Base-by-base conservation (phyloP, 2,797 vertebrate genomes). In the Enteromius viviparus region DNA sequence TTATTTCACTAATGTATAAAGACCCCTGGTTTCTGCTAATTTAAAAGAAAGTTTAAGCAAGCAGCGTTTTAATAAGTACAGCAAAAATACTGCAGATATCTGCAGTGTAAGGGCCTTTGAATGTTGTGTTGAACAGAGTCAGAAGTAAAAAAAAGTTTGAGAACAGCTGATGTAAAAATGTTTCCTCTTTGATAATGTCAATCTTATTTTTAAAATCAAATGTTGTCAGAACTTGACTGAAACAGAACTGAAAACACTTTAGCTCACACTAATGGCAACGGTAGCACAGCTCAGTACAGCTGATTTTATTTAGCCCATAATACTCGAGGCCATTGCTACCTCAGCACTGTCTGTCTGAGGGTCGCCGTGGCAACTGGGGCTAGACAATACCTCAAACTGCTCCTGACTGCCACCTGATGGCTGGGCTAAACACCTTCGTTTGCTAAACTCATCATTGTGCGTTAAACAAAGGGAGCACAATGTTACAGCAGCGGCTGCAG, bases 361-460 rank as follows among this genome's bases (percentile, higher is more conserved):
- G 84, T 90, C 76, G 76, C 85, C 87, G 86, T 88, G 85, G 87
- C 66, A 86, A 90, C 89, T 75, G 69, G 83, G 65, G 77, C 74
- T 42, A 58, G 58, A 34, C 40, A 68, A 84, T 85, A 47, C 84
- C 60, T 85, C 76, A 14, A 62, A 68, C 37, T 87, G 82, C 88
- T 87, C 82, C 85, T 34, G 81, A 81, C 85, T 87, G 88, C 87
- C 86, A 89, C 84, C 87, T 90, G 85, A 89, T 83, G 88, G 89
- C 79, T 76, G 72, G 85, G 82, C 68, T 83, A 62, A 83, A 84
- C 82, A 80, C 75, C 42, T 65, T 80, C 6, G 47, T n/a, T 74
- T 32, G 55, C 68, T 62, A 47, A 45, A 71, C 62, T 15, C 69
- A 49, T 69, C 64, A 45, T 15, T 81, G 40, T 23, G 62, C 9